phyloP scores from a whole-genome alignment of 2,113 vertebrate genomes.

The Haplochromis burtoni region DNA sequence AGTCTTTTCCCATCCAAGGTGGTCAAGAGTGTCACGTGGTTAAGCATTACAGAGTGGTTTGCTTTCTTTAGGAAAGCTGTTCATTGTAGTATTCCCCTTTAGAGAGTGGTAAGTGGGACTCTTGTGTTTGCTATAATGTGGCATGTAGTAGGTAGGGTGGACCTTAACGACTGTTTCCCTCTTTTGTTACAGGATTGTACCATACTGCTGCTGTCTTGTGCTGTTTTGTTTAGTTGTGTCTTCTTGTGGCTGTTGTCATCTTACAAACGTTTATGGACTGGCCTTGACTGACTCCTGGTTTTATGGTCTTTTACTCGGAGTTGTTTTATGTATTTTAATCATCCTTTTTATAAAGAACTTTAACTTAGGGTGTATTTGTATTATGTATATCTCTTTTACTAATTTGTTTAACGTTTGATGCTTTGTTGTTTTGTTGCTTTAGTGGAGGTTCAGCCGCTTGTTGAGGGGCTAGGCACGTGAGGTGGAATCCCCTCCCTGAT shows the following conservation, averaged over 20 bases:
- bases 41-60: background rate
- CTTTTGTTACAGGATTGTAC: background rate
- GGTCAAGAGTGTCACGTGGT: background rate
- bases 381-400: background rate
- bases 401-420: background rate
- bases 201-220: background rate
- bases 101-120: background rate
- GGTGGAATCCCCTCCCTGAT: background rate
- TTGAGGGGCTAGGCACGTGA: background rate
- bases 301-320: background rate
- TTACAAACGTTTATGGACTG: background rate
- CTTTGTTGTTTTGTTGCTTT: background rate
- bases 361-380: background rate
- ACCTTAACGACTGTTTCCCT: background rate
- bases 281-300: background rate
- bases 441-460: accelerated
- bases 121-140: background rate
- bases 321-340: background rate
- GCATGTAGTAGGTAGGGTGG: background rate
- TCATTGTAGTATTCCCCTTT: background rate
- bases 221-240: background rate
- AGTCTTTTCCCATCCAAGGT: background rate
- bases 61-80: background rate
- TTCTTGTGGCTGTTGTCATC: background rate
- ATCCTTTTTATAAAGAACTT: background rate